These are phyloP conservation scores for Aromia moschata DNA, from an alignment of 2,888 invertebrate species.

Conservation along the genomic window DNA sequence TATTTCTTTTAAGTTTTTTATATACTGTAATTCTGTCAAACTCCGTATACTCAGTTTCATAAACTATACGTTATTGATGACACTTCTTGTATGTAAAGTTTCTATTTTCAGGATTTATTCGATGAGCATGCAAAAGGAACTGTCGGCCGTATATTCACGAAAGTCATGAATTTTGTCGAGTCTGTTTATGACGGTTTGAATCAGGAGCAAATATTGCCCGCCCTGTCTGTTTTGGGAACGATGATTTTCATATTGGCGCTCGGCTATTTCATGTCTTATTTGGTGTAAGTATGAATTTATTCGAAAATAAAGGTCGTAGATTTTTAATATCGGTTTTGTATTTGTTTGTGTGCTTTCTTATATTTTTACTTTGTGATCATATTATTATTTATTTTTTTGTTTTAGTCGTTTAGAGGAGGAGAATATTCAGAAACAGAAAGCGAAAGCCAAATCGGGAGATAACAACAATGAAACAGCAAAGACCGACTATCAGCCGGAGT, in stretches of 20 bases:
- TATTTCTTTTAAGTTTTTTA: no score
- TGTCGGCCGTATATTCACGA: constrained; percentile 74
- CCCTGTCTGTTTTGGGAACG: constrained; percentile 80
- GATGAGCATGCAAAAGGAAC: constrained; percentile 83
- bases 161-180: constrained; percentile 74
- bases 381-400: no score
- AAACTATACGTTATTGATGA: no score
- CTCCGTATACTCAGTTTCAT: no score
- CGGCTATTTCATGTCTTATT: constrained; percentile 87
- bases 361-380: no score
- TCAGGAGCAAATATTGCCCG: constrained; percentile 81
- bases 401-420: constrained; percentile 67
- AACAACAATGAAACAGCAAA: constrained; percentile 51
- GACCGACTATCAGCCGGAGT: constrained; percentile 68
- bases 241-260: constrained; percentile 79
- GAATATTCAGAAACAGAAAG: constrained; percentile 65
- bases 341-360: no score
- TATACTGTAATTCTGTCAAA: no score
- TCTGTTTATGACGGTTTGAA: constrained; percentile 77
- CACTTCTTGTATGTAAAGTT: no score
- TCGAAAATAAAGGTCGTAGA: no score
- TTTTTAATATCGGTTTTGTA: no score
- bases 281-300: constrained; percentile 68
- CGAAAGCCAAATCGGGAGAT: constrained; percentile 63
- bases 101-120: constrained; percentile 70